Evolutionary conservation across 2,113 vertebrate genomes (phyloP).

Genomic region (Rhinolophus sinicus): DNA sequence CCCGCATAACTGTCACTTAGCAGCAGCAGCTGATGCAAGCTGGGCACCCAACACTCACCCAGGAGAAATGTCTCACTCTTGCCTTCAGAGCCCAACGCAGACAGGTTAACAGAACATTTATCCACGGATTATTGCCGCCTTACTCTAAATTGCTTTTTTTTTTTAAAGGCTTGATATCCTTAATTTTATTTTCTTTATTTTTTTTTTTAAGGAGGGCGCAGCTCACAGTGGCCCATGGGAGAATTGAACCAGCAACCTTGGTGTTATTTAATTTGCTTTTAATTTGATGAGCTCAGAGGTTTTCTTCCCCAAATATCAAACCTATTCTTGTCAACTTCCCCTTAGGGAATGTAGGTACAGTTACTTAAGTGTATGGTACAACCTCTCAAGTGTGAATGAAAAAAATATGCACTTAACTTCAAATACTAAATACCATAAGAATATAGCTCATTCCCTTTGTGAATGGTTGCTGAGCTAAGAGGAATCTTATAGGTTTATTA

Average conservation of each 20-base stretch:
- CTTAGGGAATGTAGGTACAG: neutral
- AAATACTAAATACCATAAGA: neutral
- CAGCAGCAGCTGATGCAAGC: slow-evolving; percentile 45
- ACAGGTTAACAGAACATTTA: neutral
- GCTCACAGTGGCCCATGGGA: too few species aligned
- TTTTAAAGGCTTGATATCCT: too few species aligned
- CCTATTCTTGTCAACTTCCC: neutral
- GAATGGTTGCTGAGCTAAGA: neutral
- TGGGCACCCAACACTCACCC: neutral
- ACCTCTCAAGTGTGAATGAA: neutral
- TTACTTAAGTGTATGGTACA: slow-evolving; percentile 8
- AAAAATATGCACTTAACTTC: neutral
- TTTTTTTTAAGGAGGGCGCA: too few species aligned
- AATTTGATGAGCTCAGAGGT: slow-evolving; percentile 13
- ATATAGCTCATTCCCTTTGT: neutral
- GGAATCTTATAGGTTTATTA: neutral
- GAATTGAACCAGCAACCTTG: too few species aligned
- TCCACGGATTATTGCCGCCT: neutral
- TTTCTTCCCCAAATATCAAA: neutral
- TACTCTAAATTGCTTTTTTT: neutral
- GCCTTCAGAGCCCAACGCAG: neutral
- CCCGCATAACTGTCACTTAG: slow-evolving; percentile 17
- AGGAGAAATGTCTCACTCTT: neutral
- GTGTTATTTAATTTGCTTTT: slow-evolving; percentile 4
- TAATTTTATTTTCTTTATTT: too few species aligned